Percentiles rank a stretch among this genome's conserved stretches.
These are phyloP conservation scores for Agapornis canus DNA, from an alignment of 2,797 vertebrate genomes.

Conservation along the genomic window DNA sequence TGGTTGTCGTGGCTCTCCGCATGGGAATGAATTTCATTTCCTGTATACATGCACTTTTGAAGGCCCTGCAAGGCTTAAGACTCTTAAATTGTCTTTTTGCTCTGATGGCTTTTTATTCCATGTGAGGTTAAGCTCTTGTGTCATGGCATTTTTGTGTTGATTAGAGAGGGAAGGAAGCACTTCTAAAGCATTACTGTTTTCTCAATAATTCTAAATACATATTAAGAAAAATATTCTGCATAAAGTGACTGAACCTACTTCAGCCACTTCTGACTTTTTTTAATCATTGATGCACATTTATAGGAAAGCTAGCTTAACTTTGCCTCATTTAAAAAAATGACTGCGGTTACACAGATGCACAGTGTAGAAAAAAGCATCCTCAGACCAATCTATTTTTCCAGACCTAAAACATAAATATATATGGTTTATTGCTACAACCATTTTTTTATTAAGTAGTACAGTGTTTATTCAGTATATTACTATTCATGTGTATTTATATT, in stretches of 20 bases:
- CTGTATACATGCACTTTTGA: fast-evolving
- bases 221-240: neutral
- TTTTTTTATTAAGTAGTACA: neutral
- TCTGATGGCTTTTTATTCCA: neutral
- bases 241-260: neutral
- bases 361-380: neutral
- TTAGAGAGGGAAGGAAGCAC: neutral
- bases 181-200: neutral
- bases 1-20: neutral
- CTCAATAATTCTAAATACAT: neutral
- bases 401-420: neutral
- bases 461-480: neutral
- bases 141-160: neutral
- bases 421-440: neutral
- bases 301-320: neutral
- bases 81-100: neutral
- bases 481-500: neutral
- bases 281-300: neutral
- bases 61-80: neutral
- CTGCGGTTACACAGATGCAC: neutral
- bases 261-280: neutral
- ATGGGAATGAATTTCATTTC: neutral
- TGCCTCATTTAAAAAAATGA: neutral
- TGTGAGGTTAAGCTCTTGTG: neutral
- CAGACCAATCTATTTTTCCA: neutral